Base-by-base conservation (phyloP, 2,113 vertebrate species). In the Camelus bactrianus region DNA sequence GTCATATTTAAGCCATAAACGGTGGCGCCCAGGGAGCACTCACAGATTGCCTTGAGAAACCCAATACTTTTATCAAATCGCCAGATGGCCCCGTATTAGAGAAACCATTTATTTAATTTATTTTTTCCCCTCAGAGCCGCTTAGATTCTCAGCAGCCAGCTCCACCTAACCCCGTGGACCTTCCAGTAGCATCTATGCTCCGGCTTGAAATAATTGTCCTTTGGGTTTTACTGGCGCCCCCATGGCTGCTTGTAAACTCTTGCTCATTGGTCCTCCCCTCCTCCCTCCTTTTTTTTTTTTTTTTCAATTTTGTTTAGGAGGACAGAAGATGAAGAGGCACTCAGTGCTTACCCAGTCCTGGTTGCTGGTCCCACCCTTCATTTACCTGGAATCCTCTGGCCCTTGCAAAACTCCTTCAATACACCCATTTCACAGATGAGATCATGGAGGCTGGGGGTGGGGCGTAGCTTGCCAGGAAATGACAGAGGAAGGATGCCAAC, bases 41-140 rank as follows among this genome's bases (percentile, higher is more conserved):
- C 97, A 98, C 95, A 96, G 98, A 99, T 98, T 98, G 99, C 99
- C 99, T 99, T 98, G 98, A 99, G 99, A 99, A 99, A 99, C 99
- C 93, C 98, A 99, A 99, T 99, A 98, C 99, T 99, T 99, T 99
- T 99, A 99, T 99, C 99, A 99, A 99, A 99, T 99, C 99, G 98
- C 99, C 99, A 99, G 99, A 99, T 99, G 99, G 99, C 99, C 86
- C 94, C 12, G 14, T 67, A 98, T 97, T 98, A 97, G 98, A 98
- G 98, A 99, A 95, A 98, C 97, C 58, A 52, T 94, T 96, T 85
- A 93, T 97, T 97, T 96, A 62, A 92, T 98, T 96, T 97, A 80
- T 90, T 95, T 17, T 70, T 65, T 72, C 79, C 88, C 64, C 95
- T 96, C 16, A 30, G 94, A 67, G 54, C 85, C 12, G 80, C 84